Evolutionary conservation across 1,140 invertebrate genomes (phyloP), one percentile per base, ranked within the genome.

Genomic region (Ptiloglossa arizonensis): DNA sequence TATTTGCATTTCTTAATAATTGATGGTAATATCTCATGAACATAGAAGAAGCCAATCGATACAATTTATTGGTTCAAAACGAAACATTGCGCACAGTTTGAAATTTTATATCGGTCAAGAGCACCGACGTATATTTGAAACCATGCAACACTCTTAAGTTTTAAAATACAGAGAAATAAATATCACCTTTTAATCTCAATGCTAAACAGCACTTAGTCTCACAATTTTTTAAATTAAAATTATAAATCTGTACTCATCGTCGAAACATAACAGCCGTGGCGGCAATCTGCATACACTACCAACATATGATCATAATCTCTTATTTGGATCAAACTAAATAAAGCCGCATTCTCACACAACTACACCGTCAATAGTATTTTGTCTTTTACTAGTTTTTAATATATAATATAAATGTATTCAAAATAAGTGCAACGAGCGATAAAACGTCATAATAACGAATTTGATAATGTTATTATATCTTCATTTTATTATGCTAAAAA

Each of bases 221-320:
- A 52, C 56, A 59, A 67, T 50, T 56, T 59, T 46, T 60, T 17
- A 50, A 75, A 19, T 74, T 66, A 74, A 74, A 79, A 79, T 59
- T 74, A 79, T 35, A 50, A 60, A 66, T 32, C 48, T 15, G 35
- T 50, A 67, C 38, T 67, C 62, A 79, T 67, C 32, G 71, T 64
- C 54, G 62, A 41, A 59, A 46, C 27, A 71, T 50, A 56, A 77
- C 50, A 69, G 56, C 64, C 41, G 79, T 63, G 73, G 79, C 79
- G 79, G 79, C 75, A 80, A 80, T 44, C 64, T 64, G 27, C 46
- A 8, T 73, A 66, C 44, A 74, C 71, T 77, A 63, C 75, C 75
- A 71, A 77, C 68, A 77, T 77, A 77, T 71, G 57, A 71, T 71
- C 27, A 15, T 63, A 71, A 71, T 62, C 60, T 46, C 63, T 77